Base-by-base conservation (phyloP, 2,797 vertebrate species). In the Enteromius treurensis region DNA sequence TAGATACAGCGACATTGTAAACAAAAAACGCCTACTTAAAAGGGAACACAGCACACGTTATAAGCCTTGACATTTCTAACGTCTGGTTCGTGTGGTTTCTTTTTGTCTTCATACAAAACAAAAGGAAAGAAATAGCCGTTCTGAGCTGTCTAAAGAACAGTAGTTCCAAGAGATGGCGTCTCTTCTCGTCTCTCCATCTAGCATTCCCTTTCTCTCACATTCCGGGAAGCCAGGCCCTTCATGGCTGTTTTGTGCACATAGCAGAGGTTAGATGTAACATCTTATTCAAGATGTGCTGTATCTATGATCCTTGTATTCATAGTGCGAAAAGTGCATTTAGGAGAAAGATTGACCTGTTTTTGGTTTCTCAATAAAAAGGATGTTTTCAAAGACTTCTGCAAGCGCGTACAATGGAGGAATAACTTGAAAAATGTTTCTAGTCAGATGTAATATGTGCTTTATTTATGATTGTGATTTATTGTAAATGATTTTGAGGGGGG, bases 401-500 rank as follows among this genome's bases (percentile, higher is more conserved):
- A 26, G 84, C 49, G 45, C 29, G 70, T 45, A 51, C 42, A 77
- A 80, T 75, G 81, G 78, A 82, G 82, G 45, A 90, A 78, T 80
- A 84, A 92, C 87, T 86, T 91, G 86, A 92, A 91, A 79, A 84
- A 88, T 86, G 78, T 85, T 94, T 91, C 88, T 92, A 88, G 85
- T 88, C 73, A 79, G 85, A 90, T 85, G 86, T 90, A 89, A 85
- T 60, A 87, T 64, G 60, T 64, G 86, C 89, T 91, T 90, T 93
- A 91, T 94, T 92, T 93, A 91, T 90, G 87, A 89, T 77, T 91
- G 89, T 93, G 89, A 90, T 88, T 90, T 84, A 32, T 87, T 90
- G 90, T 92, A 90, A 90, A 91, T 85, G 83, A 91, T 92, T 94
- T 93, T 92, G 73, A 86, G 23, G 29, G 23, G 55, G 34, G 13